These are phyloP conservation scores for Glyphotaelius pellucidus DNA, from an alignment of 2,888 invertebrate species.

Conservation along the genomic window DNA sequence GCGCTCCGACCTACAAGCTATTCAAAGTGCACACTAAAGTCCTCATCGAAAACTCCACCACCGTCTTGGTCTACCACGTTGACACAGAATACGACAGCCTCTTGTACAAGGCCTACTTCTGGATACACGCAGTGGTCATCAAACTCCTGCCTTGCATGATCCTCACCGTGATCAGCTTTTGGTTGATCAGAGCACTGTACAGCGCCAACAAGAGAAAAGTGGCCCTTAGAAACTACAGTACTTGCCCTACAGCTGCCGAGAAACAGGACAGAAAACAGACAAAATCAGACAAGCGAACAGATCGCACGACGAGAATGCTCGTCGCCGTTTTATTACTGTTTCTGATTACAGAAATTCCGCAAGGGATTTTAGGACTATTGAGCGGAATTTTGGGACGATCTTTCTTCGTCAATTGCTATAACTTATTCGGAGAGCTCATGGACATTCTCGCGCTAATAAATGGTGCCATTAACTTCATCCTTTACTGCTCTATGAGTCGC, in stretches of 20 bases:
- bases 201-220: slow-evolving; percentile 86
- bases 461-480: slow-evolving; percentile 94
- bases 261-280: slow-evolving; percentile 71
- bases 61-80: slow-evolving; percentile 74
- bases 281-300: slow-evolving; percentile 85
- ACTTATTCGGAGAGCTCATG: slow-evolving; percentile 90
- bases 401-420: slow-evolving; percentile 89
- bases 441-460: slow-evolving; percentile 93
- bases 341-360: slow-evolving; percentile 92
- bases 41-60: slow-evolving; percentile 76
- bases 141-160: slow-evolving; percentile 89
- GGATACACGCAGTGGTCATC: slow-evolving; percentile 88
- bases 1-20: slow-evolving; percentile 89
- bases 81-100: slow-evolving; percentile 79
- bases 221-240: slow-evolving; percentile 81
- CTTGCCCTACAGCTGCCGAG: slow-evolving; percentile 72
- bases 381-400: slow-evolving; percentile 82
- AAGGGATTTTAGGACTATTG: slow-evolving; percentile 85
- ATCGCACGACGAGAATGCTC: slow-evolving; percentile 93
- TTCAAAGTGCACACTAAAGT: slow-evolving; percentile 76
- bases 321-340: slow-evolving; percentile 92
- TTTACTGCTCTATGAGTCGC: slow-evolving; percentile 95
- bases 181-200: slow-evolving; percentile 84
- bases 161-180: slow-evolving; percentile 84
- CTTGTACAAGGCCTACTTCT: slow-evolving; percentile 85